Base-by-base conservation (phyloP, 2,888 invertebrate species). In the Eurois occulta region DNA sequence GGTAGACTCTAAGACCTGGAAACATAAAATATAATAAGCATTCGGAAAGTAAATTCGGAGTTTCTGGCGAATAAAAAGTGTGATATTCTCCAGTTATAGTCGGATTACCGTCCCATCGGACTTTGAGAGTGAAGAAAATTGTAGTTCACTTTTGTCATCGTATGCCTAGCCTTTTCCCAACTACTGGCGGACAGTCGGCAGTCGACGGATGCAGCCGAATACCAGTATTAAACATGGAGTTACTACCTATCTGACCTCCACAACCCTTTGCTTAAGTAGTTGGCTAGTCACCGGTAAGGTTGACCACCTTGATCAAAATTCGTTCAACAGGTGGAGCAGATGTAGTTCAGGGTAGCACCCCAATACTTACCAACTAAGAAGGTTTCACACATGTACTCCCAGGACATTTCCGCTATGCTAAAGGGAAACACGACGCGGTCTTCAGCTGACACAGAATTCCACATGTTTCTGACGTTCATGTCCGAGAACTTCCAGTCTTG, bases 401-500 rank as follows among this genome's bases (percentile, higher is more conserved):
- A 99, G 62, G 98, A 97, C 88, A 99, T 95, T 46, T 97, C 97
- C 0, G 95, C 96, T 84, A 98, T 97, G 91, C 98, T 98, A 93
- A 98, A 98, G 35, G 97, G 97, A 91, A 98, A 98, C 7, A 97
- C 93, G 35, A 97, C 94, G 75, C 96, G 95, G 90, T 98, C 98
- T 13, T 94, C 94, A 0, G 93, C 93, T 0, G 97, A 95, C 73
- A 98, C 90, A 0, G 97, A 96, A 1, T 93, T 92, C 96, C 97
- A 97, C 89, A 98, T 95, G 5, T 90, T 91, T 28, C 97, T 93
- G 0, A 98, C 97, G 68, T 97, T 97, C n/a, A 95, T 94, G 81
- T 97, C 98, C 1, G 96, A 93, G 91, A 98, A 98, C 41, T 95
- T 94, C 99, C 99, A 99, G 83, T 98, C 97, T 83, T 97, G 97